phyloP scores from a whole-genome alignment of 2,888 invertebrate genomes.

The Patella ulyssiponensis region DNA sequence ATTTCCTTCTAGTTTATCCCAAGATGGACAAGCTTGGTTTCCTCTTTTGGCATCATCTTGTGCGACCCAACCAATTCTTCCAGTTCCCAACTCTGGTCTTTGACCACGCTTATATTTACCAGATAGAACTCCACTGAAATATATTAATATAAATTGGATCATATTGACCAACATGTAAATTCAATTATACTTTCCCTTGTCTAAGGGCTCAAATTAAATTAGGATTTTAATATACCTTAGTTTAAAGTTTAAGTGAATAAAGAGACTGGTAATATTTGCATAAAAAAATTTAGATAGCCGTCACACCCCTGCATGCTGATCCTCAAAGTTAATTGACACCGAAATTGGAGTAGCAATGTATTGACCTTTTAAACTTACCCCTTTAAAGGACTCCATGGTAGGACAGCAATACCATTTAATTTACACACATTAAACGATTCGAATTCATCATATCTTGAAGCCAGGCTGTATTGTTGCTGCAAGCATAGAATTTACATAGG shows the following conservation, averaged over 20 bases:
- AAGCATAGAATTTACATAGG: constrained; percentile 4
- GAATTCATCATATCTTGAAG: constrained; percentile 55
- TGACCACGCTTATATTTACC: constrained; percentile 33
- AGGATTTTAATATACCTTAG: no score
- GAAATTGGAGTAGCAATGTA: no score
- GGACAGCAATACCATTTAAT: constrained; percentile 57
- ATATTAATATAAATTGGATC: neutral
- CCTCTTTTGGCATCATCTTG: constrained; percentile 16
- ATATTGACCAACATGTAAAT: no score
- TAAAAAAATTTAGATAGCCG: no score
- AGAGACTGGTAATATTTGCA: no score
- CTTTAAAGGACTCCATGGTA: constrained; percentile 64
- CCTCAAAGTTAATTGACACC: no score
- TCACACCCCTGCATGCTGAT: no score
- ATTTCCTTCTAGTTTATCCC: constrained; percentile 10
- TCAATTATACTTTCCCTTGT: no score
- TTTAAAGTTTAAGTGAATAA: no score
- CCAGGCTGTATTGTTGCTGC: constrained; percentile 63
- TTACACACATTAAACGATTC: constrained; percentile 60
- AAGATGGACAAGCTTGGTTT: constrained; percentile 15
- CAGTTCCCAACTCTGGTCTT: constrained; percentile 10
- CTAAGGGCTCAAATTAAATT: no score
- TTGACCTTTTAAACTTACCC: constrained; percentile 40
- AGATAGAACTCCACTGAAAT: constrained; percentile 31
- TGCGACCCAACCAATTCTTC: constrained; percentile 18